These are phyloP conservation scores for Xanthorhoe designata DNA, from an alignment of 2,888 invertebrate genomes.

Conservation along the genomic window DNA sequence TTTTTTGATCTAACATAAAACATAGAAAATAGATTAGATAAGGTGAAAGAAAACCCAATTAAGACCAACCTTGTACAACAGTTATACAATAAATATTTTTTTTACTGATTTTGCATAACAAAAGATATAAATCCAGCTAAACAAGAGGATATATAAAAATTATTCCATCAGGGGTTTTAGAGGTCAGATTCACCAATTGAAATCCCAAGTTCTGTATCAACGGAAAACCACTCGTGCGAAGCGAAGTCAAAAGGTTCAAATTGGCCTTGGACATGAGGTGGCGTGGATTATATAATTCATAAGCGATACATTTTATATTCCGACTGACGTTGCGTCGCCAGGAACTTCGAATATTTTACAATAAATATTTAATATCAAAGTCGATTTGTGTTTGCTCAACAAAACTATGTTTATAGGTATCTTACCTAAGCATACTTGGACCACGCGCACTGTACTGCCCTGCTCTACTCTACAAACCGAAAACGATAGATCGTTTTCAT, in stretches of 20 bases:
- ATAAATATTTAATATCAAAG: not conserved
- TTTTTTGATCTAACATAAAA: not conserved
- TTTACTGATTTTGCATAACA: too few relatives aligned
- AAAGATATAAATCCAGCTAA: not conserved
- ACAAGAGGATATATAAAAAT: conserved; percentile 10
- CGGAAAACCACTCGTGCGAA: conserved; percentile 32
- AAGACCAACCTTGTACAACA: too few relatives aligned
- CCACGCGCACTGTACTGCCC: too few relatives aligned
- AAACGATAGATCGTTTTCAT: too few relatives aligned
- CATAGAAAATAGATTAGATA: not conserved
- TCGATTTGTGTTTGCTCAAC: conserved; percentile 20
- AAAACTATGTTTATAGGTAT: too few relatives aligned
- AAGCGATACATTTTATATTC: conserved; percentile 23
- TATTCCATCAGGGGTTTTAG: conserved; percentile 17
- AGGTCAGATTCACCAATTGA: conserved; percentile 36
- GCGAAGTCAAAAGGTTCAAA: conserved; percentile 39
- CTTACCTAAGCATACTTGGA: too few relatives aligned
- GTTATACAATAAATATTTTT: too few relatives aligned
- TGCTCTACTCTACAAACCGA: too few relatives aligned
- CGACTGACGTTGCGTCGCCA: conserved; percentile 18
- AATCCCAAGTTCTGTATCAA: conserved; percentile 29
- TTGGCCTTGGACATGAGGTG: conserved; percentile 43
- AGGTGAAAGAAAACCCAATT: not conserved
- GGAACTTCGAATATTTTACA: not conserved
- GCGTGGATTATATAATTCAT: conserved; percentile 37